phyloP scores from a whole-genome alignment of 2,113 vertebrate species.

The Mus musculus region DNA sequence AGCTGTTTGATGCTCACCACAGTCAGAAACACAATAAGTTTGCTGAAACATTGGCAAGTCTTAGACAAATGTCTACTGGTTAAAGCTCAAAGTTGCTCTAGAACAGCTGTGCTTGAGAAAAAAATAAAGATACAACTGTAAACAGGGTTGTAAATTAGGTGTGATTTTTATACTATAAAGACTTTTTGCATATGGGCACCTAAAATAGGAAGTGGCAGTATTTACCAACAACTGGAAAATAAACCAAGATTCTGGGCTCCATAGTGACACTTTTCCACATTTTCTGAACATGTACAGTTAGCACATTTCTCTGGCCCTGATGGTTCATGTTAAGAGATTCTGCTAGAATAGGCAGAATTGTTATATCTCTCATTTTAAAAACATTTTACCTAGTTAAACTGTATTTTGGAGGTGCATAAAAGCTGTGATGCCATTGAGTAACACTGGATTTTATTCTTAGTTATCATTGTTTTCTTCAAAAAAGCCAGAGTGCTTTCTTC shows the following conservation, averaged over 20 bases:
- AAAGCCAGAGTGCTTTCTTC: not conserved
- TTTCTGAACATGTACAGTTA: not conserved
- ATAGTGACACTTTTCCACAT: not conserved
- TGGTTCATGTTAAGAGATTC: constrained; percentile 21
- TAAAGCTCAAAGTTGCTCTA: constrained; percentile 70
- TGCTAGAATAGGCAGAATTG: not conserved
- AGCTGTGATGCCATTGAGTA: not conserved
- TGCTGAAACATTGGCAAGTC: constrained; percentile 82
- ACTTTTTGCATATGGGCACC: not conserved
- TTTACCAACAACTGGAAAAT: constrained; percentile 58
- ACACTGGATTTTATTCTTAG: not conserved
- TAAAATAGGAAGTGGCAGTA: not conserved
- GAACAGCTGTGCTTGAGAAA: constrained; percentile 52
- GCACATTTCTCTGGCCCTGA: not conserved
- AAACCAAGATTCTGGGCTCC: not conserved
- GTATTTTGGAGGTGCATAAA: not conserved
- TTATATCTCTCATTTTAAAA: not conserved
- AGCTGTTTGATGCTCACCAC: constrained; percentile 75
- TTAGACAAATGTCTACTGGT: constrained; percentile 73
- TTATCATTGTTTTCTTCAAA: not conserved
- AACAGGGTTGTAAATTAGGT: constrained; percentile 64
- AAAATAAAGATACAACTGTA: constrained; percentile 14
- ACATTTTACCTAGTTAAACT: not conserved
- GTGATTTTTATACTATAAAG: constrained; percentile 23
- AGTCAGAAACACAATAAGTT: constrained; percentile 63